phyloP scores from a whole-genome alignment of 2,113 vertebrate genomes.

The Anolis carolinensis region DNA sequence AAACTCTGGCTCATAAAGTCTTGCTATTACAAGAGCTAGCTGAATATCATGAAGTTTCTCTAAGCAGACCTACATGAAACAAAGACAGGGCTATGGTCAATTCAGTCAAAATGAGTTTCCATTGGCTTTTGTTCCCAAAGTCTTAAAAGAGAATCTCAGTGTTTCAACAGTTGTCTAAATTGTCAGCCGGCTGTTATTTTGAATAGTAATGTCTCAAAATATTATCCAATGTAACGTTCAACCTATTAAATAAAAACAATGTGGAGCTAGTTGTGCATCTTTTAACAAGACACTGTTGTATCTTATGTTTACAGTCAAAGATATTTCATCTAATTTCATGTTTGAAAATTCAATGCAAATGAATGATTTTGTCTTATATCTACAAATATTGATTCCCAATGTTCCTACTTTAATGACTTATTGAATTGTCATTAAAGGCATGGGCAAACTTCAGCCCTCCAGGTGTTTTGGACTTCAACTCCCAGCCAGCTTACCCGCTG shows the following conservation, averaged over 20 bases:
- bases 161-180: background rate
- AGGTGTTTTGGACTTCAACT: too few relatives aligned
- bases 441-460: too few relatives aligned
- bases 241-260: background rate
- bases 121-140: background rate
- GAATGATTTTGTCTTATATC: background rate
- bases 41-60: conserved; percentile 96
- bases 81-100: background rate
- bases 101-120: background rate
- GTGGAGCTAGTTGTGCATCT: background rate
- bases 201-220: background rate
- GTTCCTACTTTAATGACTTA: background rate
- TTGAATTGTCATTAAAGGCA: background rate
- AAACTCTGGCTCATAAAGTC: conserved; percentile 93
- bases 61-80: conserved; percentile 85
- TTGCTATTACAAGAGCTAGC: conserved; percentile 92
- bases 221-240: too few relatives aligned
- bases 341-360: background rate
- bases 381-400: background rate
- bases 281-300: background rate
- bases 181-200: background rate
- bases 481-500: too few relatives aligned
- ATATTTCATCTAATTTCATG: background rate
- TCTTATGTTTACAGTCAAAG: background rate
- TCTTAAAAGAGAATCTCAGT: background rate